Conservation (phyloP, 2,113 vertebrate species). For the Chaetops frenatus region DNA sequence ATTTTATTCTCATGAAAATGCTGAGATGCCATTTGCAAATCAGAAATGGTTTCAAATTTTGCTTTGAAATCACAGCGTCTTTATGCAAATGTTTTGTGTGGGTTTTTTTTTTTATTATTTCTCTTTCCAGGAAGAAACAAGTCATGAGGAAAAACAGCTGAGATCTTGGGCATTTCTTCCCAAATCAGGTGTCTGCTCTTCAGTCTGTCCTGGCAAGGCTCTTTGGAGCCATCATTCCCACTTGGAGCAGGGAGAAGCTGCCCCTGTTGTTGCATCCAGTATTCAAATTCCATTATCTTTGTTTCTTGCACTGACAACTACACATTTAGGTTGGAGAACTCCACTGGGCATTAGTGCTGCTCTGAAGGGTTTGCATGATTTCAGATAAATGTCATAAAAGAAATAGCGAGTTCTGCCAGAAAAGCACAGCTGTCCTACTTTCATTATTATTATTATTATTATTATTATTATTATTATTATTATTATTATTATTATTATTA, state of each 20-base stretch:
- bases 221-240: background rate
- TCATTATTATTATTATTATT: background rate
- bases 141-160: background rate
- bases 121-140: background rate
- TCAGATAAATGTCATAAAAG: slow-evolving; percentile 42
- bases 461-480: too few species aligned
- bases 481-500: background rate
- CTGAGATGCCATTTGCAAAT: slow-evolving; percentile 35
- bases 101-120: background rate
- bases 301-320: background rate
- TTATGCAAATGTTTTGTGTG: background rate
- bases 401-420: background rate
- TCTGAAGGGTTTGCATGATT: slow-evolving; percentile 30
- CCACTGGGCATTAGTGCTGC: slow-evolving; percentile 45
- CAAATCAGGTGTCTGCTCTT: background rate
- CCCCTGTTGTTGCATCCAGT: background rate
- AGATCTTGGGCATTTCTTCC: background rate
- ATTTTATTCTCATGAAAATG: slow-evolving; percentile 39
- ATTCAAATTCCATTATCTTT: slow-evolving; percentile 37
- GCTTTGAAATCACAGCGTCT: background rate
- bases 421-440: slow-evolving; percentile 34
- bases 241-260: background rate
- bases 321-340: slow-evolving; percentile 29
- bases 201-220: background rate
- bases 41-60: background rate